Conservation (phyloP, 1,140 invertebrate species). For the Coptotermes formosanus region DNA sequence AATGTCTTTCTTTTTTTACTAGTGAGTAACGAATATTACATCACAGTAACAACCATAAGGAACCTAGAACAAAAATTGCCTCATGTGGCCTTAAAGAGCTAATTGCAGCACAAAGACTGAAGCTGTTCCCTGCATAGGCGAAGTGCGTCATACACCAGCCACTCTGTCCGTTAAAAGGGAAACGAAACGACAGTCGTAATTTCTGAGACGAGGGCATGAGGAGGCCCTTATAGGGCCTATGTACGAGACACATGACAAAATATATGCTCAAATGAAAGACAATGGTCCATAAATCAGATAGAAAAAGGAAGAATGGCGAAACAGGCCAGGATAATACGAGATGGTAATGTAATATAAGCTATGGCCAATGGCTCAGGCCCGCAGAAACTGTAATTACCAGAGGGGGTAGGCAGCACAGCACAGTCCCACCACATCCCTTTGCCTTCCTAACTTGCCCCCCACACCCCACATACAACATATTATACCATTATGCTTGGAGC, state of each 20-base stretch:
- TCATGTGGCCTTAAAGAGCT: background rate
- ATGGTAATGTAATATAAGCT: conserved; percentile 27
- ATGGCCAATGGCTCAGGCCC: conserved; percentile 14
- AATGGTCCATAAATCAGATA: conserved; percentile 34
- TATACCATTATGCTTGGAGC: conserved; percentile 34
- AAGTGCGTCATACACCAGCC: background rate
- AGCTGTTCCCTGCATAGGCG: background rate
- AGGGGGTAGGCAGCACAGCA: background rate
- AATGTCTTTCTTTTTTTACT: background rate
- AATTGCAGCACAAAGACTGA: background rate
- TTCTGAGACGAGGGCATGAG: background rate
- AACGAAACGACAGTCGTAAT: background rate
- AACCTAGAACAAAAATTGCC: background rate
- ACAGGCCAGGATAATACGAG: background rate
- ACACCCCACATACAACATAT: conserved; percentile 30
- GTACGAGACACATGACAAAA: conserved; percentile 27
- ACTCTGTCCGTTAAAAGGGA: conserved; percentile 2
- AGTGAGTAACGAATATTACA: background rate
- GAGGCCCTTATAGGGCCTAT: conserved; percentile 2
- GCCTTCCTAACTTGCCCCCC: conserved; percentile 15
- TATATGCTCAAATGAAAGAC: conserved; percentile 32
- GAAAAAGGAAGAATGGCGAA: conserved; percentile 30
- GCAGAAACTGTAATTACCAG: conserved; percentile 25
- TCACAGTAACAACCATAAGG: background rate
- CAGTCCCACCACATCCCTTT: background rate